Base-by-base conservation (phyloP, 2,797 vertebrate species). In the Phrynocephalus forsythii region DNA sequence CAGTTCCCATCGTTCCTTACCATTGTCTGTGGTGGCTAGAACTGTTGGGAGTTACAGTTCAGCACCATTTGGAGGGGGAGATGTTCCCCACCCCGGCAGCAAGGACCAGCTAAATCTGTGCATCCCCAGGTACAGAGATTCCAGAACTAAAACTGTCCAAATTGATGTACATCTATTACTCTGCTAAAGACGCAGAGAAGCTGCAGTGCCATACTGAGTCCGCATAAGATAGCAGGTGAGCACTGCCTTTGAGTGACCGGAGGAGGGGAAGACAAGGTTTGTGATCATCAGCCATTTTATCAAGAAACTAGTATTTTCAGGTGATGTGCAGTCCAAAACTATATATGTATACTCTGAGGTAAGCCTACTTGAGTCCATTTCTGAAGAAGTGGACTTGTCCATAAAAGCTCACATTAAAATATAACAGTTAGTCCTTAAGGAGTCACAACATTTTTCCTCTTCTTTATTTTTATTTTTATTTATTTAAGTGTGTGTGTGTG, bases 101-200 rank as follows among this genome's bases (percentile, higher is more conserved):
- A 68, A 91, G 11, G 67, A 56, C 88, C 60, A 28, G 80, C 3
- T 44, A 83, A 73, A 56, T 30, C 50, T 60, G 48, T 56, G 48
- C 52, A 60, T 60, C 22, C 22, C 30, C 33, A 10, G 56, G n/a
- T 11, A 48, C 33, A 22, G 10, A 16, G 24, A 16, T 26, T 38
- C 20, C 0, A 5, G 24, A 75, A 38, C n/a, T 75, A 75, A 50
- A 26, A 44, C 67, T 81, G 22, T 63, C 30, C 9, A 30, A 66
- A 10, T 38, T 66, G 60, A 33, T 63, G 18, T 33, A 66, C 7
- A 38, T 18, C 5, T 80, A 66, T 18, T 33, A 11, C 24, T 50
- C 50, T 24, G 22, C 6, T 52, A 30, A 71, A 52, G 28, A 71
- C 44, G 30, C 16, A 52, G 68, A 83, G 68, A 83, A 50, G 26